Evolutionary conservation across 1,140 invertebrate genomes (phyloP).

Genomic region (Ridgeia piscesae): DNA sequence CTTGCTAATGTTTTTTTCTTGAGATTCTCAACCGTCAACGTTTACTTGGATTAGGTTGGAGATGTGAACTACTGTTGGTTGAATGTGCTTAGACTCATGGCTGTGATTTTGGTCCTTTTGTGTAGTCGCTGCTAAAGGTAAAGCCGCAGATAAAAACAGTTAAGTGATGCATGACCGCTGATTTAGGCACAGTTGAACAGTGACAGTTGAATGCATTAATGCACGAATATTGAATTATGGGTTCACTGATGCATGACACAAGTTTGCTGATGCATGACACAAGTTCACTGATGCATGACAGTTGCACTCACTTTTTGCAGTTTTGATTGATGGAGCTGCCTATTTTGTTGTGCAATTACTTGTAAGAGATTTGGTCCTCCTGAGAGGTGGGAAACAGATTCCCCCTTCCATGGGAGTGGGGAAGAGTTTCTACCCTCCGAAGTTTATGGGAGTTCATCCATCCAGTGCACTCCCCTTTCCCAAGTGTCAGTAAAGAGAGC

Average conservation of each 20-base stretch:
- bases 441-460: no score
- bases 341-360: not conserved
- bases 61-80: not conserved
- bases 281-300: not conserved
- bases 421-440: no score
- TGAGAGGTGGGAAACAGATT: not conserved
- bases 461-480: no score
- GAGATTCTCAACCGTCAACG: not conserved
- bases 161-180: not conserved
- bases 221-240: not conserved
- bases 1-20: not conserved
- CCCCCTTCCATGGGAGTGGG: no score
- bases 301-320: not conserved
- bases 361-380: not conserved
- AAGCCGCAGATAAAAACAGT: not conserved
- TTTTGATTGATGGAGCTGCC: not conserved
- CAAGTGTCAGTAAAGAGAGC: no score
- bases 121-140: not conserved
- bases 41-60: not conserved
- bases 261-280: not conserved
- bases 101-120: not conserved
- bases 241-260: not conserved
- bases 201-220: not conserved
- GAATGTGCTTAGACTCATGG: not conserved
- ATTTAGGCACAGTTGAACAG: not conserved